Conservation (phyloP, 2,797 vertebrate species). For the Syngnathus acus region DNA sequence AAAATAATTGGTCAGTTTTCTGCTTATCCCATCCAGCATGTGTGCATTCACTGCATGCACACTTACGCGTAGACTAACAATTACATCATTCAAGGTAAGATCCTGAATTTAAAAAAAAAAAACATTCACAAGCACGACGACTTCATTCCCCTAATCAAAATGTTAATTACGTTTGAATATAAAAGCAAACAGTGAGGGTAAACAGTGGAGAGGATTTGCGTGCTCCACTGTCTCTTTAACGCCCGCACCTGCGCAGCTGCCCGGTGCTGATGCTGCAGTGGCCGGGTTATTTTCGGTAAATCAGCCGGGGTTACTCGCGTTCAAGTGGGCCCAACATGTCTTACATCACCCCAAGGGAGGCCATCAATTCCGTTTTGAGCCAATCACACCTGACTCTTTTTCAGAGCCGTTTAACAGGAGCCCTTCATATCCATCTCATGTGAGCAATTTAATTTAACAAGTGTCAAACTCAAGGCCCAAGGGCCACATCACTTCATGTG, state of each 20-base stretch:
- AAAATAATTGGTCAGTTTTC: background rate
- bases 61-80: background rate
- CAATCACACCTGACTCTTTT: constrained; percentile 41
- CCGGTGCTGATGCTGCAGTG: constrained; percentile 75
- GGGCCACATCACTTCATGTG: background rate
- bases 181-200: background rate
- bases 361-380: constrained; percentile 29
- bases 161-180: background rate
- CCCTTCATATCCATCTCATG: background rate
- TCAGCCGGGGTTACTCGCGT: constrained; percentile 74
- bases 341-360: constrained; percentile 59
- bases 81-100: background rate
- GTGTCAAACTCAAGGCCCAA: background rate
- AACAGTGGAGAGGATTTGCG: background rate
- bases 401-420: constrained; percentile 38
- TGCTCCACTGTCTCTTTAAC: constrained; percentile 67
- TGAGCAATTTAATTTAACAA: background rate
- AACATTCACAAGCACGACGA: background rate
- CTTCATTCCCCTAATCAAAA: background rate
- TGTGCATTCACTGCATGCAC: background rate
- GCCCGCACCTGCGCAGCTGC: constrained; percentile 72
- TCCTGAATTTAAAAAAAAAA: background rate
- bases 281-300: constrained; percentile 80
- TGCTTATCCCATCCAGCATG: background rate
- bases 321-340: constrained; percentile 64